Conservation (phyloP, 2,888 invertebrate genomes). For the Sipha maydis region DNA sequence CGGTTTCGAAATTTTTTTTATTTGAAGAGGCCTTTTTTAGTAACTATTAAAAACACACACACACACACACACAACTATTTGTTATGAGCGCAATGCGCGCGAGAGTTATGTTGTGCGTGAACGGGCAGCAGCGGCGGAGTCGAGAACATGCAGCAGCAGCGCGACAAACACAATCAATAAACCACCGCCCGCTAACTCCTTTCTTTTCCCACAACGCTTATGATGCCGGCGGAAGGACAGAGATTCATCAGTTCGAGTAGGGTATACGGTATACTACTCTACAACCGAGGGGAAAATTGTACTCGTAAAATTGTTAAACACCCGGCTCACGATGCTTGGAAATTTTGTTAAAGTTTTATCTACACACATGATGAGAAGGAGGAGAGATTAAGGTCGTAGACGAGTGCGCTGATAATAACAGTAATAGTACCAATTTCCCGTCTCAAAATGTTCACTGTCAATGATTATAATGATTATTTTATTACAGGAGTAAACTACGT, state of each 20-base stretch:
- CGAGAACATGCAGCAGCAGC: conserved; percentile 4
- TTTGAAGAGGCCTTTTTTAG: not conserved
- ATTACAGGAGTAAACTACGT: not conserved
- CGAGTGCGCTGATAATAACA: too few species aligned
- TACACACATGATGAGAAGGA: too few species aligned
- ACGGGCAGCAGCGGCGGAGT: not conserved
- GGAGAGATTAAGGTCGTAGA: too few species aligned
- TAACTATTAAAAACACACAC: not conserved
- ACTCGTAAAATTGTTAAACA: not conserved
- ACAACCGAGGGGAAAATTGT: not conserved
- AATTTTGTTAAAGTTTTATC: not conserved
- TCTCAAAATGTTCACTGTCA: too few species aligned
- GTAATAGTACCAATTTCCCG: too few species aligned
- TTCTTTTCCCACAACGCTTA: conserved; percentile 21
- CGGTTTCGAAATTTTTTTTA: not conserved
- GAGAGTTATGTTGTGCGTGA: not conserved
- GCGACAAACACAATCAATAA: conserved; percentile 41
- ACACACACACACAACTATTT: not conserved
- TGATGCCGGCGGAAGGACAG: not conserved
- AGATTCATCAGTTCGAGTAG: not conserved
- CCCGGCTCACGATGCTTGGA: not conserved
- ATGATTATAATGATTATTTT: not conserved
- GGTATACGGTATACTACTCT: too few species aligned
- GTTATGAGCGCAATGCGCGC: not conserved
- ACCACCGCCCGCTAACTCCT: conserved; percentile 25